Percentiles rank a stretch among this genome's conserved stretches.
Evolutionary conservation across 2,113 vertebrate species (phyloP).

Genomic region (Malurus elegans): DNA sequence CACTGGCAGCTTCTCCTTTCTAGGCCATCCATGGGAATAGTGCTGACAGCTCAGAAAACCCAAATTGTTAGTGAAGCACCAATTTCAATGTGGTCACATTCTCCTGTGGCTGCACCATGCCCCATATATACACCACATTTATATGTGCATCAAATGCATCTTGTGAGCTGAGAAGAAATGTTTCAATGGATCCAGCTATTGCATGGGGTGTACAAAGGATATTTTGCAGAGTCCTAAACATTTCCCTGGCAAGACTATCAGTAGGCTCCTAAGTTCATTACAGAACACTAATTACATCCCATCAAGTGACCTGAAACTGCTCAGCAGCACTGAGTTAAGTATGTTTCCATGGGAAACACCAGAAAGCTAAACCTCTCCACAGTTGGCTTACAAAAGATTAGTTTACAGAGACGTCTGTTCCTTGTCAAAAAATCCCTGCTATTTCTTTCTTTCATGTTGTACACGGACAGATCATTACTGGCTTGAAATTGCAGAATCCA

Average conservation of each 20-base stretch:
- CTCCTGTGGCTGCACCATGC: not conserved
- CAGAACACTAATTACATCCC: conserved; percentile 9
- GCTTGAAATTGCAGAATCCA: conserved; percentile 54
- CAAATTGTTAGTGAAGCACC: conserved; percentile 62
- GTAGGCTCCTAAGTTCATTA: not conserved
- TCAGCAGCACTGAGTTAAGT: not conserved
- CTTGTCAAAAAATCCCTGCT: conserved; percentile 49
- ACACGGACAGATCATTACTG: conserved; percentile 21
- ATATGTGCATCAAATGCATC: not conserved
- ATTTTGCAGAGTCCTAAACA: conserved; percentile 6
- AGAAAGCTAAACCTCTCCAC: conserved; percentile 5
- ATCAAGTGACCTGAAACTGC: conserved; percentile 26
- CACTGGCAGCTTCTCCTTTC: conserved; percentile 67
- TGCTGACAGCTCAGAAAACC: conserved; percentile 68
- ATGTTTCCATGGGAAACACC: conserved; percentile 6
- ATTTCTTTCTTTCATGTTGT: conserved; percentile 44
- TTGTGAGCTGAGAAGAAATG: not conserved
- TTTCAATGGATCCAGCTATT: not conserved
- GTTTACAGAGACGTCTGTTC: conserved; percentile 16
- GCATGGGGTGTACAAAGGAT: not conserved
- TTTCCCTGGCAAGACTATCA: not conserved
- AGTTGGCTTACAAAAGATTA: conserved; percentile 30
- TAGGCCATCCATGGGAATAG: conserved; percentile 69
- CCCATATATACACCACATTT: not conserved
- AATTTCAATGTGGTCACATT: not conserved